Evolutionary conservation across 2,113 vertebrate species (phyloP), one percentile per base, ranked within the genome.

Genomic region (Paratilapia polleni): DNA sequence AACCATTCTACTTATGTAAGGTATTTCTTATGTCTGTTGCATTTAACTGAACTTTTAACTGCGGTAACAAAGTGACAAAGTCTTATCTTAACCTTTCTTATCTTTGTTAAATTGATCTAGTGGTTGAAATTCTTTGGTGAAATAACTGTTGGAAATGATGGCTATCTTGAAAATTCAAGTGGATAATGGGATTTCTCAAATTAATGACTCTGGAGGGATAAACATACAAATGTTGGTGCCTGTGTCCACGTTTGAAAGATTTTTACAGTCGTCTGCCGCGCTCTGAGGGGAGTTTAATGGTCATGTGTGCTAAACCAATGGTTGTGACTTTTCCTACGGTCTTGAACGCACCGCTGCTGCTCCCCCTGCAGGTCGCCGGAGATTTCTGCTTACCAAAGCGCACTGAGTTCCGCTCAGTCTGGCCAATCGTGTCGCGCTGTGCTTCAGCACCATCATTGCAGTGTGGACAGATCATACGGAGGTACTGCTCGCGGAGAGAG

Each of bases 341-440:
- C 8, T 0, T 85, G 87, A 94, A 94, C 1, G 91, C 62, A 36
- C 5, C 94, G 24, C 19, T 0, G 47, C 13, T 62, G 52, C 89
- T 77, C 85, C 81, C 78, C 81, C 89, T 79, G 78, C 82, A 24
- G 74, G 76, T 24, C 34, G 28, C 12, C 1, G 12, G 9, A 15
- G 60, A 38, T 66, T 28, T 61, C 38, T 75, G 89, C 84, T 64
- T 13, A 34, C 24, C 84, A 58, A 20, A 63, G 81, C 85, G 62
- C 83, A 19, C 52, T 2, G 66, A 88, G 82, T 92, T 92, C 92
- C 85, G 91, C 87, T 84, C 83, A 11, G 17, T 20, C 76, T 38
- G 76, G 26, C 93, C 94, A 95, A 94, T 94, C 83, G 73, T 4
- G 82, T 85, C 1, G 36, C 79, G n/a, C 82, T 47, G 47, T 81